Evolutionary conservation across 2,888 invertebrate species (phyloP).

Genomic region (Byasa hedistus): DNA sequence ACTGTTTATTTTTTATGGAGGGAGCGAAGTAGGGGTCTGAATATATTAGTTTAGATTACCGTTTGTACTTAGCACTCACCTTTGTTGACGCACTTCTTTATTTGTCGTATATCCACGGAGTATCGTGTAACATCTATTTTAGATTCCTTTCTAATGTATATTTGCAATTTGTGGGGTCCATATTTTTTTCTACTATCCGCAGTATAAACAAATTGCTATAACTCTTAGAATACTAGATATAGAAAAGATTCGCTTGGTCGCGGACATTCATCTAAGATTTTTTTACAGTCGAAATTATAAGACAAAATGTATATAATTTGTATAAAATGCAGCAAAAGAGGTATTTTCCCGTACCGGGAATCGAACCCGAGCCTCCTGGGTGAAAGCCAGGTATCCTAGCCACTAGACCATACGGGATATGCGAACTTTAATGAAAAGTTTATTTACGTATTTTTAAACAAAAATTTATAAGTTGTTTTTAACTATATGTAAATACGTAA

Average conservation of each 20-base stretch:
- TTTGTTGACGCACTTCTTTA: constrained; percentile 4
- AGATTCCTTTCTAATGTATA: too few relatives aligned
- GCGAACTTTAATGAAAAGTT: background rate
- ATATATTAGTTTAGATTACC: background rate
- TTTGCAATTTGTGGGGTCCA: too few relatives aligned
- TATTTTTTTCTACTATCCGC: too few relatives aligned
- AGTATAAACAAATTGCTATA: too few relatives aligned
- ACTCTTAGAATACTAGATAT: too few relatives aligned
- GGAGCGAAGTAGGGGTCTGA: background rate
- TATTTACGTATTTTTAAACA: background rate
- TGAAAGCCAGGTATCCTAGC: constrained; percentile 85
- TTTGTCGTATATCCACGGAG: background rate
- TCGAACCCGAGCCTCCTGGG: constrained; percentile 87
- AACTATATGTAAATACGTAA: too few relatives aligned
- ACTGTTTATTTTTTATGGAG: background rate
- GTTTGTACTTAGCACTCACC: background rate
- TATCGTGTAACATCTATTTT: too few relatives aligned
- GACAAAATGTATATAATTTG: too few relatives aligned
- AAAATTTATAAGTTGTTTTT: too few relatives aligned
- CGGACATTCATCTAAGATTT: too few relatives aligned
- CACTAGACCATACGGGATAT: constrained; percentile 78
- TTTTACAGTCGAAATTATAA: too few relatives aligned
- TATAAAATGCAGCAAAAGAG: background rate
- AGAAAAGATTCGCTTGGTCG: too few relatives aligned
- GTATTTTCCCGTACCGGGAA: constrained; percentile 77